Conservation (phyloP, 2,113 vertebrate genomes). For the Lepus americanus region DNA sequence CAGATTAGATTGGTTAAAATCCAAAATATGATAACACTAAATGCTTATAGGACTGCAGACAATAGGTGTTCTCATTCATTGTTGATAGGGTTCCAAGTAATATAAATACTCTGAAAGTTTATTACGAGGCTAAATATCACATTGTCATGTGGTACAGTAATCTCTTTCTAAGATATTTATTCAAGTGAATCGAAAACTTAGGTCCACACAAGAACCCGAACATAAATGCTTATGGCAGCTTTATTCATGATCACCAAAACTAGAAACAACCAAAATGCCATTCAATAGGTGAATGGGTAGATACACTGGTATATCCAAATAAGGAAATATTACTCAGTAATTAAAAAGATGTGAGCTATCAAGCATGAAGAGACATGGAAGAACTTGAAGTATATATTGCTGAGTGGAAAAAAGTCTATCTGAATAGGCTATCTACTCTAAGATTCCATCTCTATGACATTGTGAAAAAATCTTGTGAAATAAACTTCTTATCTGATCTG, state of each 20-base stretch:
- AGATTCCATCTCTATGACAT: background rate
- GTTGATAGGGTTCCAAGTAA: background rate
- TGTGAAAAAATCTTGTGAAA: background rate
- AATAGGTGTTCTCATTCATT: background rate
- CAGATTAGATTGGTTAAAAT: background rate
- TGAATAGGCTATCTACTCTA: background rate
- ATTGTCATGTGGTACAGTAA: background rate
- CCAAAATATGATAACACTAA: background rate
- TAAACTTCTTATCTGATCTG: background rate
- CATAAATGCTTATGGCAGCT: background rate
- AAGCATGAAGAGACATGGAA: background rate
- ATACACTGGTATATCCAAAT: background rate
- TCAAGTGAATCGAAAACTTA: background rate
- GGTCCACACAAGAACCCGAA: background rate
- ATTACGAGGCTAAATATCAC: constrained; percentile 4
- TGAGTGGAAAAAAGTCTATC: background rate
- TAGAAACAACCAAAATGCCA: background rate
- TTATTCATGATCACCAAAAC: background rate
- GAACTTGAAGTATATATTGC: background rate
- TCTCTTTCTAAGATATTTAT: background rate
- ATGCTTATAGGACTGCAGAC: background rate
- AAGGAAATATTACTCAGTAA: background rate
- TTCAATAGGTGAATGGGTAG: background rate
- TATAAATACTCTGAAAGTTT: background rate
- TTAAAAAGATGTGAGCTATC: background rate